Conservation (phyloP, 2,888 invertebrate species). For the Rhimphoctona megacephalus region DNA sequence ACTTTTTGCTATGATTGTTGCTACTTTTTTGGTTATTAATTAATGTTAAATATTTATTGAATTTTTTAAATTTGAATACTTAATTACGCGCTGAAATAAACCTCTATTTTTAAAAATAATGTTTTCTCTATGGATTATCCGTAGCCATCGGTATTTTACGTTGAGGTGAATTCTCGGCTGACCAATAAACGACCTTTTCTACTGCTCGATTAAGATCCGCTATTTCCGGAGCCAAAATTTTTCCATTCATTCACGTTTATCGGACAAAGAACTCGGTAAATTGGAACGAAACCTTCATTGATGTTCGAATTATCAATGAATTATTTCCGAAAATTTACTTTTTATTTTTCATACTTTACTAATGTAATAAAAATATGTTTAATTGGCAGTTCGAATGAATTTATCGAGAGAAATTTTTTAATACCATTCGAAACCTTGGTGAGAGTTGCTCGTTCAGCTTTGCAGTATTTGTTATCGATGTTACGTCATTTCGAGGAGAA, state of each 20-base stretch:
- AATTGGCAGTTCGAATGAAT: background rate
- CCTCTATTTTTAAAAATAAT: background rate
- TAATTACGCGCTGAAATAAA: background rate
- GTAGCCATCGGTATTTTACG: background rate
- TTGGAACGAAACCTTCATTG: background rate
- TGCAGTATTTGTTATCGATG: background rate
- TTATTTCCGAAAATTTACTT: background rate
- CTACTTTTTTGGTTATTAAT: background rate
- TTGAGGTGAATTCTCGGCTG: background rate
- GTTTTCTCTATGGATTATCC: background rate
- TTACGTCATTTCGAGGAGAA: background rate
- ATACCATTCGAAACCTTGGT: background rate
- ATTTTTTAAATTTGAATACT: background rate
- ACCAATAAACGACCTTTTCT: conserved; percentile 20
- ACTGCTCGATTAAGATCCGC: conserved; percentile 2
- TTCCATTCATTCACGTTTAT: conserved; percentile 25
- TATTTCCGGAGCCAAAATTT: background rate
- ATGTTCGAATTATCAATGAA: background rate
- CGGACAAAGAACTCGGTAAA: background rate
- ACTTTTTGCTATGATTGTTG: background rate
- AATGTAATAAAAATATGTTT: background rate
- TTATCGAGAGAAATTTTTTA: background rate
- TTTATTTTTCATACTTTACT: background rate
- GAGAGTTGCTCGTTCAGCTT: background rate
- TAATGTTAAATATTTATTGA: background rate